Percentiles rank a stretch among this genome's conserved stretches.
phyloP scores from a whole-genome alignment of 1,140 invertebrate species.

The Stenopsyche tienmushanensis region DNA sequence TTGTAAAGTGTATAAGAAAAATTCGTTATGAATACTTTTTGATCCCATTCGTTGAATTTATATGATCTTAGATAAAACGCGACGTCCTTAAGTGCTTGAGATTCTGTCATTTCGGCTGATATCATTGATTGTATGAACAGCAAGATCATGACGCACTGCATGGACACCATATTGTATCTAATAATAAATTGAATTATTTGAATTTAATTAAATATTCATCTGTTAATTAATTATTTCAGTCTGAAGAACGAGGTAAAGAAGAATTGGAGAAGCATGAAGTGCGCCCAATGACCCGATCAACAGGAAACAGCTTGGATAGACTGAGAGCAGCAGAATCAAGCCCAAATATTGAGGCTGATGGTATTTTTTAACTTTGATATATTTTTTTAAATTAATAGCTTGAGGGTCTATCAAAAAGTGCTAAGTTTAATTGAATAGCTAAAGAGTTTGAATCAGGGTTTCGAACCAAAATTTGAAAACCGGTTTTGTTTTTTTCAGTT shows the following conservation, averaged over 20 bases:
- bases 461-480: too few relatives aligned
- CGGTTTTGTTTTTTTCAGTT: too few relatives aligned
- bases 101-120: not conserved
- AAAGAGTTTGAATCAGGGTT: too few relatives aligned
- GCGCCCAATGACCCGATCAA: constrained; percentile 66
- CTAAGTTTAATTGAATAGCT: too few relatives aligned
- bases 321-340: constrained; percentile 66
- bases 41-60: constrained; percentile 66
- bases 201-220: constrained; percentile 1
- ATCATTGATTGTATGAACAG: too few relatives aligned
- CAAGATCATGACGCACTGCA: too few relatives aligned
- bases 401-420: too few relatives aligned
- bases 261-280: constrained; percentile 64
- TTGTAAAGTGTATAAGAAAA: constrained; percentile 45
- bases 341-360: constrained; percentile 64
- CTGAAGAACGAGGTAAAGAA: constrained; percentile 74
- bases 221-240: constrained; percentile 50
- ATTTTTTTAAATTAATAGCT: too few relatives aligned
- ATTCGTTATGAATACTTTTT: not conserved
- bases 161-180: too few relatives aligned
- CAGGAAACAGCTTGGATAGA: constrained; percentile 71
- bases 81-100: constrained; percentile 51
- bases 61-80: constrained; percentile 62
- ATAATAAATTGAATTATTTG: too few relatives aligned
- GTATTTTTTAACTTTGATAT: too few relatives aligned